These are phyloP conservation scores for Parazoanthus swiftii DNA, from an alignment of 92 coral and sea anemone species.

Conservation along the genomic window DNA sequence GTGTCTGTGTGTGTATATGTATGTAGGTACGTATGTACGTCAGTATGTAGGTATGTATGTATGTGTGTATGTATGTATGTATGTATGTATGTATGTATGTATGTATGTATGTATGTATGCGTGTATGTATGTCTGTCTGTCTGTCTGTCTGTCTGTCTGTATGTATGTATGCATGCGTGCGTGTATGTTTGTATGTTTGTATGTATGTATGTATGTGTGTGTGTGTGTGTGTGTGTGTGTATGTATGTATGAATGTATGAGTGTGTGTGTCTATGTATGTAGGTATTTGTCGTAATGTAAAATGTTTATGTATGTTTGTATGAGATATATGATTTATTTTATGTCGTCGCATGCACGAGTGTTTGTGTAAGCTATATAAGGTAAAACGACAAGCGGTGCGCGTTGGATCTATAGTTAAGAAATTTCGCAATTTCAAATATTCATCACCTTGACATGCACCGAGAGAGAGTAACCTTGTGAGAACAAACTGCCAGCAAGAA, in stretches of 20 bases:
- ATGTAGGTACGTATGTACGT: background rate
- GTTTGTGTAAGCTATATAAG: too few species aligned
- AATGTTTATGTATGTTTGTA: background rate
- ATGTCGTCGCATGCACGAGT: background rate
- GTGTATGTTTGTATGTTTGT: background rate
- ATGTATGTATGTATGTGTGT: background rate
- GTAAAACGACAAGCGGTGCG: background rate
- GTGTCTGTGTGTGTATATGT: background rate
- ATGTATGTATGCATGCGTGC: background rate
- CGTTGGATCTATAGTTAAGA: too few species aligned
- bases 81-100: background rate
- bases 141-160: background rate
- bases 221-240: background rate
- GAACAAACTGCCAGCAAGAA: background rate
- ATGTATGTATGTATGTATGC: background rate
- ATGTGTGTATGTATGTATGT: background rate
- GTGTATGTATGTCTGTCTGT: background rate
- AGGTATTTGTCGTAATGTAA: background rate
- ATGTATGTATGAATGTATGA: background rate
- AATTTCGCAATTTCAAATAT: too few species aligned
- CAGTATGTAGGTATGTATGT: background rate
- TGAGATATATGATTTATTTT: too few species aligned
- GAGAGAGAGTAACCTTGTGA: too few species aligned
- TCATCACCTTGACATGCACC: background rate
- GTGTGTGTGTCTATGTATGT: background rate